Conservation (phyloP, 2,113 vertebrate genomes). For the Malaclemys terrapin region DNA sequence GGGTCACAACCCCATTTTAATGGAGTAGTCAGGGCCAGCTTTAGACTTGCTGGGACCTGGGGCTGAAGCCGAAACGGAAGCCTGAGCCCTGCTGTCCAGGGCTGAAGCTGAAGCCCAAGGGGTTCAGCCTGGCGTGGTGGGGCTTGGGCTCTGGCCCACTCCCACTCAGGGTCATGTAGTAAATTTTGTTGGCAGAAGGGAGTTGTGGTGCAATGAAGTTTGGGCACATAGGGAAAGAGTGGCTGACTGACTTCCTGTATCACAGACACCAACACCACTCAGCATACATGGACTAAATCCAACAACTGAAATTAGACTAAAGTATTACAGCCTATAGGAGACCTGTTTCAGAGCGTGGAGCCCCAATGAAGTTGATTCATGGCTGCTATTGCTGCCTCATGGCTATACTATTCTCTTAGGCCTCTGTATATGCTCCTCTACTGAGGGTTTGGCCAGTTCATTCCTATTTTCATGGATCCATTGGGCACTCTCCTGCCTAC, state of each 20-base stretch:
- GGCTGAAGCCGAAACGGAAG: too few species aligned
- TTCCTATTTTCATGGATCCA: not conserved
- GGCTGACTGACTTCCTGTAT: not conserved
- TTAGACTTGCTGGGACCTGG: too few species aligned
- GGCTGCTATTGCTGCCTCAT: not conserved
- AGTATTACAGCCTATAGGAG: not conserved
- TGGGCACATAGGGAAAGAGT: too few species aligned
- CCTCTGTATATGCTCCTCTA: rapidly evolving
- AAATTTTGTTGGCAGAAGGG: too few species aligned
- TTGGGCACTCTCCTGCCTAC: conserved; percentile 24
- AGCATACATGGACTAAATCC: not conserved
- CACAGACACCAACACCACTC: not conserved
- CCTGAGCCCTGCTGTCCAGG: too few species aligned
- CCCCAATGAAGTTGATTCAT: not conserved
- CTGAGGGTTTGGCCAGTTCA: not conserved
- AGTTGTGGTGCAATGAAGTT: too few species aligned
- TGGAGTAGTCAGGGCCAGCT: too few species aligned
- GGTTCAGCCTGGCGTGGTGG: too few species aligned
- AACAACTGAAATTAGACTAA: not conserved
- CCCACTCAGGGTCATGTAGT: too few species aligned
- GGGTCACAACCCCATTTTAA: too few species aligned
- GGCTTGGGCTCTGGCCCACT: too few species aligned
- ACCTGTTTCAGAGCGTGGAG: not conserved
- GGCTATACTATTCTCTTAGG: not conserved
- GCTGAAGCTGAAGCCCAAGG: too few species aligned